Evolutionary conservation across 1,140 invertebrate species (phyloP), one percentile per base, ranked within the genome.

Genomic region (Zaprionus lachaisei): DNA sequence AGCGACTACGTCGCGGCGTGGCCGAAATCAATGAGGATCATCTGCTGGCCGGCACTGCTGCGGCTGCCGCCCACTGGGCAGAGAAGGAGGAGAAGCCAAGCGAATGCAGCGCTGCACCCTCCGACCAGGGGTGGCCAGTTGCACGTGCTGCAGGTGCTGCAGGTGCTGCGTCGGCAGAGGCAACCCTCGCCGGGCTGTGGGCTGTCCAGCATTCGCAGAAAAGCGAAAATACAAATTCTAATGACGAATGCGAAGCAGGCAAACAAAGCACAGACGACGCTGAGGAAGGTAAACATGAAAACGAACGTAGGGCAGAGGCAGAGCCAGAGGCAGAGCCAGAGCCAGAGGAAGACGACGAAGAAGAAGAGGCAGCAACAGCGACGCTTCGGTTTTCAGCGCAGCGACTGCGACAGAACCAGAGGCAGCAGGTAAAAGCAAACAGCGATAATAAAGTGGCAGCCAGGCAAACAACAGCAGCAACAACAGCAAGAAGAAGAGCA

Each of bases 11-110:
- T 26, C 82, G 81, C 55, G 91, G 82, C 66, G 91, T 92, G 11
- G 84, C 80, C 37, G 91, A 92, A 90, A 92, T 92, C 79, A 92
- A 92, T 90, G 85, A 92, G 82, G 91, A 92, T 82, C 86, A 92
- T 79, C 65, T 83, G 60, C 51, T 63, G 41, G 20, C 57, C 11
- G 38, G 69, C 83, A 87, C 73, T 89, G 47, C 20, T 86, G 51
- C 31, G 83, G 83, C 83, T 87, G 83, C 80, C 83, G 57, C 80
- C 81, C 84, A 79, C 34, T 1, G n/a, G 31, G 44, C 47, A 24
- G 47, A 60, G 26, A 11, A 41, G 83, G 79, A 85, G 66, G 24
- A 28, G 83, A 89, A 87, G 70, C 84, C 84, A 60, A 22, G 24
- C 20, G 72, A 87, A 14, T 87, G 85, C 85, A 79, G 60, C 31